Base-by-base conservation (phyloP, 2,888 invertebrate genomes). In the Drosophila trichaetosa region DNA sequence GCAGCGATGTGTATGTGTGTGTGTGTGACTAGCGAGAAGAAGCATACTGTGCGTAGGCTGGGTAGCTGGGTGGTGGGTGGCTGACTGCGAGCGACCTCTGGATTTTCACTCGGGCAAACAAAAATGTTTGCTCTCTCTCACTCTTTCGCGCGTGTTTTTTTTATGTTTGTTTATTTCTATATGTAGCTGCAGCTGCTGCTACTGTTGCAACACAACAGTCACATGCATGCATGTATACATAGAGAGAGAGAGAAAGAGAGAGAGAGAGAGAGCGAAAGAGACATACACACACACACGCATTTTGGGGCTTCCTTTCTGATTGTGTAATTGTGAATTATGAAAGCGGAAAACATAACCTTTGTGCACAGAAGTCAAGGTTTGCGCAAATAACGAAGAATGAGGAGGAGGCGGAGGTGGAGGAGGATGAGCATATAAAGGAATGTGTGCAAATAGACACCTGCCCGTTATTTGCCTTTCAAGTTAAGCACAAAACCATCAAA, bases 291-390 rank as follows among this genome's bases (percentile, higher is more conserved):
- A 29, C 29, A 29, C n/a, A 34, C 52, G 56, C 59, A 65, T 63
- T 54, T 56, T 40, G 59, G 54, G 76, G 80, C 80, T 76, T 77
- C 75, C 60, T 69, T 65, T 58, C 33, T 67, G 72, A 68, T 80
- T 80, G 80, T 80, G 72, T 76, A 80, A 83, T 80, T 83, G 65
- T 51, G 57, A 82, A 75, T 76, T 80, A 76, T 71, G 56, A 65
- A 75, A 62, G 63, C 49, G 66, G 31, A 67, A 76, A 76, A 76
- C 69, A 64, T 57, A 80, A 77, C 65, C 81, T 80, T 77, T 76
- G 36, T 49, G 70, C 42, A 69, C 53, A 63, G 52, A 52, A 64
- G 80, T 80, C 76, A 69, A 76, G 76, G 80, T 62, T 64, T 27
- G 58, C 79, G 54, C 61, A 69, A 63, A 53, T 29, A 48, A 31